Conservation (phyloP, 1,140 invertebrate genomes). For the Vollenhovia emeryi region DNA sequence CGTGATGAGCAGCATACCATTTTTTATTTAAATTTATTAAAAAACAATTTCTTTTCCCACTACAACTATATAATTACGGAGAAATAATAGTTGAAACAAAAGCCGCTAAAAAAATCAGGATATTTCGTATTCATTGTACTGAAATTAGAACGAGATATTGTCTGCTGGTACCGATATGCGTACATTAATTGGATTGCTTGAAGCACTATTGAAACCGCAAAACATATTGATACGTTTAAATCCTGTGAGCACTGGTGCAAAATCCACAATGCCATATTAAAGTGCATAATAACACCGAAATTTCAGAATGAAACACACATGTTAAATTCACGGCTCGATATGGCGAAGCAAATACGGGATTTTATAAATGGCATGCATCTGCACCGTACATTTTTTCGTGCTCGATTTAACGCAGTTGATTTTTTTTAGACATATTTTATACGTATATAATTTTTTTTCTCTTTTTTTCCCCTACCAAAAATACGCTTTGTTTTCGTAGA, state of each 20-base stretch:
- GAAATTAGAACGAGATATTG: constrained; percentile 29
- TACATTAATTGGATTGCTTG: constrained; percentile 30
- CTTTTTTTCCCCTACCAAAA: background rate
- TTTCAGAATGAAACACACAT: constrained; percentile 18
- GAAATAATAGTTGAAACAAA: background rate
- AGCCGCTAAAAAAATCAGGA: background rate
- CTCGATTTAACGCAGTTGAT: constrained; percentile 17
- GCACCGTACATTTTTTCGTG: background rate
- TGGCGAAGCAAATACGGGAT: background rate
- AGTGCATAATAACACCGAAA: constrained; percentile 42
- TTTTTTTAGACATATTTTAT: constrained; percentile 33
- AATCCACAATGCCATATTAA: constrained; percentile 34
- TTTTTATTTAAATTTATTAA: background rate
- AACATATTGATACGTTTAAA: constrained; percentile 33
- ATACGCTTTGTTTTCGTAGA: background rate
- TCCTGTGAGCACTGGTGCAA: background rate
- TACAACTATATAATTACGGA: background rate
- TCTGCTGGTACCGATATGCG: background rate
- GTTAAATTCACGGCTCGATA: background rate
- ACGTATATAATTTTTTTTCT: background rate
- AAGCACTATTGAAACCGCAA: constrained; percentile 30
- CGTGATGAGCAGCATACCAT: background rate
- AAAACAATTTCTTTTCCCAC: background rate
- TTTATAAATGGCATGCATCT: constrained; percentile 6
- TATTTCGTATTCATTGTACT: background rate